Conservation (phyloP, 2,888 invertebrate species). For the Prostheceraeus crozeri region DNA sequence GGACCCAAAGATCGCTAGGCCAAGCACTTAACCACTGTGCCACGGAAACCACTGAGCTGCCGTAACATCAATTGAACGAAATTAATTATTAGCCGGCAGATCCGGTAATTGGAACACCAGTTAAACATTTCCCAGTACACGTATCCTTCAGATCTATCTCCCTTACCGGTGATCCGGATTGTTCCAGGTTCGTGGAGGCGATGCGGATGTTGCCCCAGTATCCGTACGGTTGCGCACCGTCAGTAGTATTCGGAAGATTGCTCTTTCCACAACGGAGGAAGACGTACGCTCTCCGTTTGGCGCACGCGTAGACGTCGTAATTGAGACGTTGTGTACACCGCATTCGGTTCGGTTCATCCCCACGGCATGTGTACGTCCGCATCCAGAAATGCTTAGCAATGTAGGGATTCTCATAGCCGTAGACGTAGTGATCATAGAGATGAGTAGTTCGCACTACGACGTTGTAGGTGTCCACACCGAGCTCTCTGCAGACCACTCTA, state of each 20-base stretch:
- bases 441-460: conserved; percentile 69
- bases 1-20: too few relatives aligned
- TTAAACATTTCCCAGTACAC: too few relatives aligned
- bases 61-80: too few relatives aligned
- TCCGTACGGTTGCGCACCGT: conserved; percentile 44
- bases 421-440: conserved; percentile 52
- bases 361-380: conserved; percentile 51
- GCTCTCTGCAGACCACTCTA: conserved; percentile 77
- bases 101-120: too few relatives aligned
- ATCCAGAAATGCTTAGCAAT: conserved; percentile 55
- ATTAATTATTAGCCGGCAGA: too few relatives aligned
- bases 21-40: too few relatives aligned
- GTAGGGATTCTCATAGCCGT: conserved; percentile 49
- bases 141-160: too few relatives aligned
- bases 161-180: conserved; percentile 66
- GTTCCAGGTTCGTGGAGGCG: conserved; percentile 79
- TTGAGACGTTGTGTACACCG: conserved; percentile 69
- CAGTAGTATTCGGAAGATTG: conserved; percentile 41
- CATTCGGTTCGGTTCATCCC: conserved; percentile 56
- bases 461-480: conserved; percentile 80
- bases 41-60: too few relatives aligned
- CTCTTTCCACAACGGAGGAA: conserved; percentile 76
- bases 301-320: conserved; percentile 65
- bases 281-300: conserved; percentile 77
- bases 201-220: conserved; percentile 91